phyloP scores from a whole-genome alignment of 2,888 invertebrate genomes.

The Toxonevra muliebris region DNA sequence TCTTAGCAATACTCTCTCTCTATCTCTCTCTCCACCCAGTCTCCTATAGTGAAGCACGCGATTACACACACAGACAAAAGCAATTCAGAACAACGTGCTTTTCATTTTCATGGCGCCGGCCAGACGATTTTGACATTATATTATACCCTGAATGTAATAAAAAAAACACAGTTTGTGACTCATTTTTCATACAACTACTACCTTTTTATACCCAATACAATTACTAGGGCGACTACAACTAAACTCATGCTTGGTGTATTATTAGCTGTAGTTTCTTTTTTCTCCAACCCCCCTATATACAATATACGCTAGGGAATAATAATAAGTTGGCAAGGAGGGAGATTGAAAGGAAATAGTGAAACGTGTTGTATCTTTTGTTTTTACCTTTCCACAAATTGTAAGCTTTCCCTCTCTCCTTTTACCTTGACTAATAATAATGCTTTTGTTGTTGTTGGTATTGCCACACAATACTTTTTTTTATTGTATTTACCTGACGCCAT shows the following conservation, averaged over 20 bases:
- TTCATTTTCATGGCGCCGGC: conserved; percentile 52
- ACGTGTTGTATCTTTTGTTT: not conserved
- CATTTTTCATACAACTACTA: conserved; percentile 10
- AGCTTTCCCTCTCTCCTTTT: not conserved
- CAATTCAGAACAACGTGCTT: conserved; percentile 9
- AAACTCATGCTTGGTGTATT: not conserved
- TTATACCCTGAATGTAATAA: not conserved
- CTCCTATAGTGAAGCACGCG: too few relatives aligned
- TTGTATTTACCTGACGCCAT: conserved; percentile 17
- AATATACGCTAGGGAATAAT: not conserved
- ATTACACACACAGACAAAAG: not conserved
- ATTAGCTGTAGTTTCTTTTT: too few relatives aligned
- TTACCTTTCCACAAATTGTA: not conserved
- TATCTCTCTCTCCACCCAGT: too few relatives aligned
- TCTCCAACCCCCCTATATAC: too few relatives aligned
- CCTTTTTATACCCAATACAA: not conserved
- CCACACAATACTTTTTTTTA: not conserved
- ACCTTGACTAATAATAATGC: conserved; percentile 12
- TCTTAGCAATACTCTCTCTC: too few relatives aligned
- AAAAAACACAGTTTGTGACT: conserved; percentile 2
- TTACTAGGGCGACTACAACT: not conserved
- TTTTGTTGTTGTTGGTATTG: not conserved
- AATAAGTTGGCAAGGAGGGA: not conserved
- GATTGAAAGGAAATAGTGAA: not conserved
- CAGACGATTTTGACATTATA: conserved; percentile 54